Conservation (phyloP, 2,113 vertebrate species). For the Epinephelus cyanopodus region DNA sequence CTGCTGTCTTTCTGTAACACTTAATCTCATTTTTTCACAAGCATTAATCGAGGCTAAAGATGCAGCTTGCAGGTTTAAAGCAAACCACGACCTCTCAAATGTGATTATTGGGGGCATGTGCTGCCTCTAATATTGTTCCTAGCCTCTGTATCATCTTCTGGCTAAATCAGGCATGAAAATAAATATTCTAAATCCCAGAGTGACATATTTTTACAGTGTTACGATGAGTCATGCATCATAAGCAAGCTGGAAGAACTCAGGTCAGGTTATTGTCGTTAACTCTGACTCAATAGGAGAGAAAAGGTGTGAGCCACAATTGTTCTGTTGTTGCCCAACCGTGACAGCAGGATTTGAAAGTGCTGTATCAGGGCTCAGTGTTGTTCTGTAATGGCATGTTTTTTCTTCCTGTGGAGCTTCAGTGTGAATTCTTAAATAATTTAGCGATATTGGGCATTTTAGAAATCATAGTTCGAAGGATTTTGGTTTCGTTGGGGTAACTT, state of each 20-base stretch:
- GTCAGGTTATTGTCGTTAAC: conserved; percentile 34
- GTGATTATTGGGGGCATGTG: conserved; percentile 7
- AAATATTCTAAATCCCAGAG: conserved; percentile 16
- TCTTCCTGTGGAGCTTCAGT: neutral
- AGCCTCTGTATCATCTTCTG: neutral
- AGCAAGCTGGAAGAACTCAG: conserved; percentile 9
- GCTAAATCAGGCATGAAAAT: conserved; percentile 35
- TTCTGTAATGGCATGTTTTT: conserved; percentile 7
- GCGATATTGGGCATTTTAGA: neutral
- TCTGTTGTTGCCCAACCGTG: conserved; percentile 29
- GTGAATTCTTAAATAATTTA: neutral
- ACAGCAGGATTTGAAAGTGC: conserved; percentile 31
- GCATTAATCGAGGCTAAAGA: neutral
- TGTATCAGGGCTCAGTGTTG: conserved; percentile 21
- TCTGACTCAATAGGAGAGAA: conserved; percentile 41
- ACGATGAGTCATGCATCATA: conserved; percentile 26
- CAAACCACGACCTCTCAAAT: neutral
- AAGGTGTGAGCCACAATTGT: conserved; percentile 30
- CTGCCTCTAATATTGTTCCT: neutral
- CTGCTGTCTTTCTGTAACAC: neutral
- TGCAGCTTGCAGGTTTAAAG: conserved; percentile 17
- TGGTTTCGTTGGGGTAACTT: neutral
- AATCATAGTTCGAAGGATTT: neutral
- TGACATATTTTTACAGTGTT: conserved; percentile 20
- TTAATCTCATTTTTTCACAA: neutral